phyloP scores from a whole-genome alignment of 2,888 invertebrate genomes.

The Cantharis lateralis region DNA sequence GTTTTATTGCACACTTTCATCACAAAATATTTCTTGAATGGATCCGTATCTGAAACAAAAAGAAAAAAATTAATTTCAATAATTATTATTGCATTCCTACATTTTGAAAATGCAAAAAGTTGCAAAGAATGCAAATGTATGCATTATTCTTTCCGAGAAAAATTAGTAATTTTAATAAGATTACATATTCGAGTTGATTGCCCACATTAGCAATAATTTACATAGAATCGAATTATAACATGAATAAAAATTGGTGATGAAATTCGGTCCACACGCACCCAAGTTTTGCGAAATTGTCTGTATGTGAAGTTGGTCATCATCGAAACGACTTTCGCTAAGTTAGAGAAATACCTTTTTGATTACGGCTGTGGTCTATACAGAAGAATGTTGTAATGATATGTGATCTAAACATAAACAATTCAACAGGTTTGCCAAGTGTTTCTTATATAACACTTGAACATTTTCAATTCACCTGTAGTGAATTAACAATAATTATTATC shows the following conservation, averaged over 20 bases:
- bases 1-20: background rate
- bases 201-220: background rate
- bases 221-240: background rate
- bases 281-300: slow-evolving; percentile 7
- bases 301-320: slow-evolving; percentile 4
- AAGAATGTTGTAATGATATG: slow-evolving; percentile 19
- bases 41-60: background rate
- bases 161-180: background rate
- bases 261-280: slow-evolving; percentile 17
- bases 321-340: slow-evolving; percentile 19
- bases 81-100: background rate
- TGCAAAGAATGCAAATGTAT: background rate
- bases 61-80: background rate
- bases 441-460: background rate
- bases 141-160: background rate
- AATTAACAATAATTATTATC: background rate
- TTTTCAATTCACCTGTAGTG: background rate
- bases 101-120: background rate
- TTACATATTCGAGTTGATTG: background rate
- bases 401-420: slow-evolving; percentile 21
- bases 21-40: background rate
- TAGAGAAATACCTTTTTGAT: background rate
- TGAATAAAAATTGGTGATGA: slow-evolving; percentile 7
- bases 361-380: slow-evolving; percentile 1
- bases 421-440: slow-evolving; percentile 9